Percentiles rank a stretch among this genome's conserved stretches.
Evolutionary conservation across 2,888 invertebrate species (phyloP).

Genomic region (Drosophila tanythrix): DNA sequence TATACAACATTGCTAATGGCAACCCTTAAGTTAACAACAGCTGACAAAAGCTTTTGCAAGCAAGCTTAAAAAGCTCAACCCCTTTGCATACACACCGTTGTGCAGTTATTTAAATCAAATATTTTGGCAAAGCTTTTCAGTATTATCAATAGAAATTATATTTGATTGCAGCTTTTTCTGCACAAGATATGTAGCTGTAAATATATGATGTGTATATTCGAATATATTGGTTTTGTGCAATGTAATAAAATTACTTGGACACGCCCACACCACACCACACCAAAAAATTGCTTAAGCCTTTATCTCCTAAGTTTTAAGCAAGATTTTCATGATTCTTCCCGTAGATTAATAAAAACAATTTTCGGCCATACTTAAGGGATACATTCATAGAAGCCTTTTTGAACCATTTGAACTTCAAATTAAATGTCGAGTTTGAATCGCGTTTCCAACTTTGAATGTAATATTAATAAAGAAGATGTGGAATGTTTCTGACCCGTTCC

Average conservation of each 20-base stretch:
- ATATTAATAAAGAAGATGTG: neutral
- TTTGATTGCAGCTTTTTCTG: neutral
- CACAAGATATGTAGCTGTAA: neutral
- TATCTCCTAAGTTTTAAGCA: neutral
- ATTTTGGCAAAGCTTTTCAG: neutral
- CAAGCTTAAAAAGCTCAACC: slow-evolving; percentile 24
- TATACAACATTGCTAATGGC: slow-evolving; percentile 19
- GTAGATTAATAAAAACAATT: neutral
- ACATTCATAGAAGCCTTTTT: neutral
- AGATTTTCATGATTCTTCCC: neutral
- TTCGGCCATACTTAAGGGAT: neutral
- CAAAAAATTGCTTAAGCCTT: neutral
- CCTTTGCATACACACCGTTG: neutral
- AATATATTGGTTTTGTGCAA: neutral
- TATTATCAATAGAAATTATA: neutral
- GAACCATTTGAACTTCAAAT: neutral
- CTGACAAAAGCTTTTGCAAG: slow-evolving; percentile 25
- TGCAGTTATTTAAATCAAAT: neutral
- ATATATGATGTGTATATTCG: neutral
- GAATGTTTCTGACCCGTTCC: neutral
- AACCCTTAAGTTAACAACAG: slow-evolving; percentile 39
- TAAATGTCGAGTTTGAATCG: neutral
- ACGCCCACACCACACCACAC: neutral
- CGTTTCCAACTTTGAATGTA: neutral
- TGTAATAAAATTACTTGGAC: neutral